Evolutionary conservation across 1,140 invertebrate genomes (phyloP).

Genomic region (Pectinophora gossypiella): DNA sequence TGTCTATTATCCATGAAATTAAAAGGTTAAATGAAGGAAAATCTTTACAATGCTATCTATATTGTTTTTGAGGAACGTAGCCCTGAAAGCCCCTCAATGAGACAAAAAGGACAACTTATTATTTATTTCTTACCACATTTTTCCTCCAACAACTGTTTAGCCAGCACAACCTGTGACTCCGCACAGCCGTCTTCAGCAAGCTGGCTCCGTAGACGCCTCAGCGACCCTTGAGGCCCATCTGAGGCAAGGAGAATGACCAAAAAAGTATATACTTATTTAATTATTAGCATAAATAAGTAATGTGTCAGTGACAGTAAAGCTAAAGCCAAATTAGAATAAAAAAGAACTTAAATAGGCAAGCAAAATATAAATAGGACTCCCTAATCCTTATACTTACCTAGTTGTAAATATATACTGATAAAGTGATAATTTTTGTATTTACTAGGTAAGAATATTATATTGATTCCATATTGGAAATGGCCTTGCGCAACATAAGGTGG

Average conservation of each 20-base stretch:
- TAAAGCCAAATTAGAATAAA: neutral
- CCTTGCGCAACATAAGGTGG: no score
- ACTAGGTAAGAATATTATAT: no score
- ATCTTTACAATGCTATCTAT: no score
- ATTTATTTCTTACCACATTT: slow-evolving; percentile 76
- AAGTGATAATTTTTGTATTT: neutral
- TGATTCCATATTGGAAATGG: no score
- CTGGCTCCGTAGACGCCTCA: slow-evolving; percentile 81
- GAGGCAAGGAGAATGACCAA: slow-evolving; percentile 45
- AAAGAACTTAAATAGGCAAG: neutral
- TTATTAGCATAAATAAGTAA: neutral
- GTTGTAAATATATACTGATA: neutral
- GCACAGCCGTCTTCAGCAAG: slow-evolving; percentile 88
- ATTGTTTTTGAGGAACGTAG: no score
- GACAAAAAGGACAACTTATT: no score
- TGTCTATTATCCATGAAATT: no score
- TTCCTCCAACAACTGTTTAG: slow-evolving; percentile 84
- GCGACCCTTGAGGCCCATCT: slow-evolving; percentile 81
- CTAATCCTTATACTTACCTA: neutral
- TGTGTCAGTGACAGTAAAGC: neutral
- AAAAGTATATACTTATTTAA: slow-evolving; percentile 4
- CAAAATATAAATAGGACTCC: neutral
- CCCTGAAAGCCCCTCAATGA: no score
- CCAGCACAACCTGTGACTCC: slow-evolving; percentile 86
- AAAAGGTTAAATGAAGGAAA: no score